Base-by-base conservation (phyloP, 2,797 vertebrate species). In the Pangasius mekongensis region DNA sequence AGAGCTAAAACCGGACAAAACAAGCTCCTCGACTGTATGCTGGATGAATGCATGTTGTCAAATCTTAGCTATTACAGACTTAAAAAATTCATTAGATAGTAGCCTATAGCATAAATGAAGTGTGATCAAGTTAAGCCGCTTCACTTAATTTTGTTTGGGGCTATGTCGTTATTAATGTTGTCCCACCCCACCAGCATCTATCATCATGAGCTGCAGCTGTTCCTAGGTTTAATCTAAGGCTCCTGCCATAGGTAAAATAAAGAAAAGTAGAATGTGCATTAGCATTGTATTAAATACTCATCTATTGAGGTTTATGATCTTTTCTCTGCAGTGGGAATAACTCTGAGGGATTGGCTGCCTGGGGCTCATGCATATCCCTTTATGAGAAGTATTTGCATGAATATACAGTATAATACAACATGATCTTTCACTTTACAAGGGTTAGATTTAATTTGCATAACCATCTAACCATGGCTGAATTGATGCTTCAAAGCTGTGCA, bases 341-440 rank as follows among this genome's bases (percentile, higher is more conserved):
- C 74, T 88, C 52, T 90, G 84, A 88, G 56, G 84, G 60, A 88
- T 91, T 89, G 86, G 92, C 86, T 90, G 88, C 83, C 54, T 74
- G 33, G 47, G 84, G 49, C 87, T 91, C 89, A 86, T 84, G 30
- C 73, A 87, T 84, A 88, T 66, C 49, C 89, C 91, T 88, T 89
- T 88, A 24, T 88, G 91, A 89, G 90, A 94, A 94, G 91, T 93
- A 94, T 93, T 93, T 92, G 93, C 94, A 92, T 93, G 92, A 94
- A 92, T 91, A 91, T 92, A 43, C 39, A 6, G 39, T 43, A 94
- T 95, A 83, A 91, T 56, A 87, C 92, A 95, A 87, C 86, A 92
- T 47, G 87, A 84, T 90, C 90, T 93, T 94, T 94, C 94, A 94
- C 93, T 88, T 93, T 92, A 90, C n/a, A 90, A 89, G 92, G 88